Base-by-base conservation (phyloP, 2,113 vertebrate genomes). In the Spea multiplicata region DNA sequence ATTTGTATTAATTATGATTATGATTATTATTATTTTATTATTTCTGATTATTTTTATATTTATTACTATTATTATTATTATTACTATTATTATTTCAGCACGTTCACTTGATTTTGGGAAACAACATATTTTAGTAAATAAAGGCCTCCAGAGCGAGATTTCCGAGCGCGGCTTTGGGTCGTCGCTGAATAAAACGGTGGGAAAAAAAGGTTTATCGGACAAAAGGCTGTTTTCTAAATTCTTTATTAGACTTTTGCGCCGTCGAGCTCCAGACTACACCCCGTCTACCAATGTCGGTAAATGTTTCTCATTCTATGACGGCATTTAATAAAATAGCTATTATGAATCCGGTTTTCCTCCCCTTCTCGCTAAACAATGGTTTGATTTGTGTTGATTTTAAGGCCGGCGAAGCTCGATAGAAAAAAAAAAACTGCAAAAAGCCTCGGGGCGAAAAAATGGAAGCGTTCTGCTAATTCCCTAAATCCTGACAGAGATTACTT, bases 401-500 rank as follows among this genome's bases (percentile, higher is more conserved):
- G 74, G 78, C 66, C 80, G 78, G 55, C 9, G 69, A 66, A 9
- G 67, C 59, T 45, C 81, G 73, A 13, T 64, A 76, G 74, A 78
- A 46, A 59, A 82, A 72, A 30, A 30, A 72, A 55, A 72, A 65
- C 82, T 17, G 59, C 30, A 30, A 72, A 72, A 78, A 82, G 69
- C 12, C 69, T 82, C 48, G 78, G 75, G 84, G 75, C 73, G 80
- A 79, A 77, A 81, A 71, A 78, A 82, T 82, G 57, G 75, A 87
- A 86, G 72, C 44, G 17, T 78, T 84, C 83, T 80, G 77, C 16
- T 83, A 73, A 70, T 83, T 82, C 70, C 81, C 83, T 84, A 52
- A 82, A 55, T 81, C 65, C 74, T 84, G 72, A 82, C 65, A 84
- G 78, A 85, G 76, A 80, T 85, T 77, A 75, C 65, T 84, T 87